These are phyloP conservation scores for Athene cunicularia DNA, from an alignment of 2,113 vertebrate genomes.

Conservation along the genomic window DNA sequence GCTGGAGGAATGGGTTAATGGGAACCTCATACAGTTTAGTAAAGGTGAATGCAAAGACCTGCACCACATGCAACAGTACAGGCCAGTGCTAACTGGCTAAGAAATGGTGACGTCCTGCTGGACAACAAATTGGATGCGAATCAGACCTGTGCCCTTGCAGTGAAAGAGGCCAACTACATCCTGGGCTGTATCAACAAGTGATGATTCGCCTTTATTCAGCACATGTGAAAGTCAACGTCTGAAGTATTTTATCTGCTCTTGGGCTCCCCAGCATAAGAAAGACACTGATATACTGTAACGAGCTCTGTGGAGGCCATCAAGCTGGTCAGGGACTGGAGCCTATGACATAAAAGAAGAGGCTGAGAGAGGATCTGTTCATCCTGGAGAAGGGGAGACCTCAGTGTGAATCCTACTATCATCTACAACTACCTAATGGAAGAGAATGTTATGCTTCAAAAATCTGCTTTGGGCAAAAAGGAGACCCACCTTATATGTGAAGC, in stretches of 20 bases:
- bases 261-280: not conserved
- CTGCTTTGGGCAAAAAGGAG: not conserved
- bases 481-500: not conserved
- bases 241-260: not conserved
- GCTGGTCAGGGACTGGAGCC: not conserved
- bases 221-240: not conserved
- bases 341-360: not conserved
- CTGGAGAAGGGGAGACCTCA: not conserved
- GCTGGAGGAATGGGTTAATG: not conserved
- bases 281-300: not conserved
- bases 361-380: not conserved
- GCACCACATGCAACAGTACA: fast-evolving
- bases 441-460: not conserved
- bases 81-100: not conserved
- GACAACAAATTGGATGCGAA: not conserved
- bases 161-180: not conserved
- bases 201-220: not conserved
- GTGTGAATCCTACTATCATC: not conserved
- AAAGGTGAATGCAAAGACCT: not conserved
- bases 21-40: not conserved
- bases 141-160: not conserved
- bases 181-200: not conserved
- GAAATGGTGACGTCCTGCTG: not conserved
- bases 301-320: not conserved
- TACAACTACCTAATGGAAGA: not conserved